These are phyloP conservation scores for Arge pagana DNA, from an alignment of 2,888 invertebrate genomes.

Conservation along the genomic window DNA sequence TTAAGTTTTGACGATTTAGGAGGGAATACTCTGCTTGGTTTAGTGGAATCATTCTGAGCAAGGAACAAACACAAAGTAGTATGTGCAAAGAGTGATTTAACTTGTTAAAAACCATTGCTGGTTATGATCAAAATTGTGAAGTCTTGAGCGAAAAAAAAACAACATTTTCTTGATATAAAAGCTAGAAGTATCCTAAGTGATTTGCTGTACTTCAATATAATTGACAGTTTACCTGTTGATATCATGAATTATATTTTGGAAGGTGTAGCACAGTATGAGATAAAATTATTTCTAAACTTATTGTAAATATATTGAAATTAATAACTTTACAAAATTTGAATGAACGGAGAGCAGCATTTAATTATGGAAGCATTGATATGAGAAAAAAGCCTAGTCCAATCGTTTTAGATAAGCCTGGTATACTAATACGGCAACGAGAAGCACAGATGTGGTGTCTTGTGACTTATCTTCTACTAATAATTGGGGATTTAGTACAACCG, in stretches of 20 bases:
- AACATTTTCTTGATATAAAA: slow-evolving; percentile 15
- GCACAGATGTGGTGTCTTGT: slow-evolving; percentile 25
- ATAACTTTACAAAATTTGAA: slow-evolving; percentile 16
- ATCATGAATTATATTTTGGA: slow-evolving; percentile 25
- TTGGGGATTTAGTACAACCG: slow-evolving; percentile 14
- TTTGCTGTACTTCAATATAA: slow-evolving; percentile 23
- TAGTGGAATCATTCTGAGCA: slow-evolving; percentile 24
- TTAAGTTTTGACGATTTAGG: slow-evolving; percentile 27
- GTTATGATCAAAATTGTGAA: slow-evolving; percentile 11
- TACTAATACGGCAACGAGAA: slow-evolving; percentile 17
- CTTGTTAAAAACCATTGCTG: slow-evolving; percentile 2
- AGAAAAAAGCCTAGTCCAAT: slow-evolving; percentile 25
- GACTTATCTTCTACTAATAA: slow-evolving; percentile 17
- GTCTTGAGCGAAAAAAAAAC: background rate
- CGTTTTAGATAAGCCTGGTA: slow-evolving; percentile 19
- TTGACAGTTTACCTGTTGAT: slow-evolving; percentile 20
- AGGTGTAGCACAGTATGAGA: slow-evolving; percentile 18
- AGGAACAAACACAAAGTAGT: slow-evolving; percentile 19
- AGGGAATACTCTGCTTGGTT: slow-evolving; percentile 24
- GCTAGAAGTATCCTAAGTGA: slow-evolving; percentile 11
- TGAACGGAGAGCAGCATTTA: slow-evolving; percentile 16
- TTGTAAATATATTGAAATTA: slow-evolving; percentile 17
- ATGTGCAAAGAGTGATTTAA: slow-evolving; percentile 8
- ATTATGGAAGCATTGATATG: slow-evolving; percentile 20
- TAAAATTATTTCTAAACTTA: slow-evolving; percentile 23